These are phyloP conservation scores for Phengaris arion DNA, from an alignment of 2,888 invertebrate genomes.

Conservation along the genomic window DNA sequence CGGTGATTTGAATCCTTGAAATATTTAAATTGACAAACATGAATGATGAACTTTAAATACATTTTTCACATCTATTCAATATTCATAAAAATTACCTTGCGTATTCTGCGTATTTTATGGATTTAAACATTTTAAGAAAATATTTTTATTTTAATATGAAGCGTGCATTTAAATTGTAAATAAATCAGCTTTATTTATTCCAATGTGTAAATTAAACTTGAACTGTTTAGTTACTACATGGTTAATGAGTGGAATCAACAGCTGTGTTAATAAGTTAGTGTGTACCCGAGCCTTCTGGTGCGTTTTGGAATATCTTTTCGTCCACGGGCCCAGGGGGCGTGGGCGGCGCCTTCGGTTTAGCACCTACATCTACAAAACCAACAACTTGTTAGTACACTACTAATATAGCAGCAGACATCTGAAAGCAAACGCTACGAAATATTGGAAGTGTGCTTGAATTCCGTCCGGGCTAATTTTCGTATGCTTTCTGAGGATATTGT, in stretches of 20 bases:
- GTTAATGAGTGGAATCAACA: neutral
- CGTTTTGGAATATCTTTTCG: conserved; percentile 82
- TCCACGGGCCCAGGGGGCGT: conserved; percentile 82
- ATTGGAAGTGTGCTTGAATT: neutral
- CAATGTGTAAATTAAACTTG: neutral
- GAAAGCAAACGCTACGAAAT: neutral
- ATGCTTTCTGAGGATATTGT: neutral
- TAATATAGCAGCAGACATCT: neutral
- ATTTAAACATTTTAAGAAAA: neutral
- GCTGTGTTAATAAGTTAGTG: conserved; percentile 39
- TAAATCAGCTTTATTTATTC: neutral
- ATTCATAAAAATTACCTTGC: neutral
- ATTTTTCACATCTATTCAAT: neutral
- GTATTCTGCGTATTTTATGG: neutral
- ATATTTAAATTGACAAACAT: neutral
- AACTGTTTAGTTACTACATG: neutral
- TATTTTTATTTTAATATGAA: neutral
- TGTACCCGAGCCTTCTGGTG: conserved; percentile 85
- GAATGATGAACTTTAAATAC: no score
- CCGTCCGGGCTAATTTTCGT: neutral
- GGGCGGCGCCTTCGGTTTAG: conserved; percentile 73
- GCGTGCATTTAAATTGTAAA: neutral
- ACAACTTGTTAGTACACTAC: conserved; percentile 29
- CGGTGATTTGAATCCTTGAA: neutral
- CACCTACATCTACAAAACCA: conserved; percentile 79